These are phyloP conservation scores for Orius laevigatus DNA, from an alignment of 1,140 invertebrate species.

Conservation along the genomic window DNA sequence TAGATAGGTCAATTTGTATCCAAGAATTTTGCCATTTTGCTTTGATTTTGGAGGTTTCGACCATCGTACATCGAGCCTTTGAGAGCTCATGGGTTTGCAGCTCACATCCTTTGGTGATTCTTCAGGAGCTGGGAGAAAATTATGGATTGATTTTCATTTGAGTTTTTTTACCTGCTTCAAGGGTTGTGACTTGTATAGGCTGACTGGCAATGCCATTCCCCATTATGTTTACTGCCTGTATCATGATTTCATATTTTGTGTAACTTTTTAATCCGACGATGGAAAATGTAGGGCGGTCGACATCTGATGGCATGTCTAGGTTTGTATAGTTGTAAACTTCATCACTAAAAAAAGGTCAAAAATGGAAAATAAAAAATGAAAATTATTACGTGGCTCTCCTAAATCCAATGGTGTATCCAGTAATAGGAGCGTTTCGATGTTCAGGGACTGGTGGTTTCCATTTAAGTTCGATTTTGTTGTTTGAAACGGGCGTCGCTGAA, in stretches of 20 bases:
- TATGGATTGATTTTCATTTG: no score
- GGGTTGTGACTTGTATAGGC: constrained; percentile 52
- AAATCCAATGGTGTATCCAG: constrained; percentile 35
- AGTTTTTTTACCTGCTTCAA: constrained; percentile 55
- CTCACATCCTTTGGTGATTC: constrained; percentile 51
- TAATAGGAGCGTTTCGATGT: constrained; percentile 32
- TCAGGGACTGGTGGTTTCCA: constrained; percentile 32
- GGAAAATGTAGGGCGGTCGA: background rate
- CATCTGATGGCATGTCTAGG: background rate
- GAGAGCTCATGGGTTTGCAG: constrained; percentile 54
- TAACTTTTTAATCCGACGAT: constrained; percentile 33
- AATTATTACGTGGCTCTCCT: constrained; percentile 3
- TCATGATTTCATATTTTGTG: constrained; percentile 60
- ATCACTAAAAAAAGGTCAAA: constrained; percentile 1
- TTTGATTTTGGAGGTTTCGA: constrained; percentile 53
- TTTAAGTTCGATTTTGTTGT: constrained; percentile 30
- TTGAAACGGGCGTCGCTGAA: constrained; percentile 29
- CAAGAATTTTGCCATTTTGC: constrained; percentile 67
- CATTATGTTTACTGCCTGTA: constrained; percentile 70
- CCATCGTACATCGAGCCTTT: constrained; percentile 70
- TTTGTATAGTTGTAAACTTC: constrained; percentile 2
- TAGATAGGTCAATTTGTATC: constrained; percentile 65
- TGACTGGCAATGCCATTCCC: constrained; percentile 61
- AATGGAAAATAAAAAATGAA: background rate
- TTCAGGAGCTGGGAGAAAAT: constrained; percentile 42